A percentile compares a stretch with the other conserved stretches of the same genome.
Conservation (phyloP, 2,797 vertebrate species). For the Aphelocoma californica region DNA sequence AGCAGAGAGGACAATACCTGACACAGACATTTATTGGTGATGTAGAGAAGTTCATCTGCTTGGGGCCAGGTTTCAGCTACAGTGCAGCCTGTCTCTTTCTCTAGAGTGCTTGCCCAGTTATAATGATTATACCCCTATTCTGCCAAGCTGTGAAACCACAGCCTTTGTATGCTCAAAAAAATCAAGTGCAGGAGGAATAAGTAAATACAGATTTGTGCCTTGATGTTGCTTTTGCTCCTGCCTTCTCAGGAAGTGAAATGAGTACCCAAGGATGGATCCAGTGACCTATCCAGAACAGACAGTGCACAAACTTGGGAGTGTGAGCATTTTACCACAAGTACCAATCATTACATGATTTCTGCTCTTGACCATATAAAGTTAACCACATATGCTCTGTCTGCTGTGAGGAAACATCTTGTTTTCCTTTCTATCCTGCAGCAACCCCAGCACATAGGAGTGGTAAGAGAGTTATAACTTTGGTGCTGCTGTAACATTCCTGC, state of each 20-base stretch:
- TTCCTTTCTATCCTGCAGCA: not conserved
- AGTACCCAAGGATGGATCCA: not conserved
- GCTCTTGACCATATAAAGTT: not conserved
- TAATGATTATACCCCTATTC: not conserved
- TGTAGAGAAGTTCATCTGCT: not conserved
- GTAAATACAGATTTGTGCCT: not conserved
- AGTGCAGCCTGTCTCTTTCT: not conserved
- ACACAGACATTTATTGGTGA: not conserved
- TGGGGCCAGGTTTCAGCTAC: not conserved
- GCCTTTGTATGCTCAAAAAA: not conserved
- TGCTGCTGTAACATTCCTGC: not conserved
- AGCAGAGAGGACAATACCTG: not conserved
- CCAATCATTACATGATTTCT: not conserved
- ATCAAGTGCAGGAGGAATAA: not conserved
- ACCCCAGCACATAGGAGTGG: not conserved
- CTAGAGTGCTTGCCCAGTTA: not conserved
- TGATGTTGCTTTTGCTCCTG: not conserved
- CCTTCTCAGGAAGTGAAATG: not conserved
- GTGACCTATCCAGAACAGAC: not conserved
- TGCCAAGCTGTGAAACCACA: not conserved
- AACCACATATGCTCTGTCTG: not conserved
- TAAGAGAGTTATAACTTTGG: not conserved
- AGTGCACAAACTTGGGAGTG: not conserved
- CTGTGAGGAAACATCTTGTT: not conserved
- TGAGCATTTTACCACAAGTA: not conserved